phyloP scores from a whole-genome alignment of 2,888 invertebrate genomes.

The Andrena trimmerana region DNA sequence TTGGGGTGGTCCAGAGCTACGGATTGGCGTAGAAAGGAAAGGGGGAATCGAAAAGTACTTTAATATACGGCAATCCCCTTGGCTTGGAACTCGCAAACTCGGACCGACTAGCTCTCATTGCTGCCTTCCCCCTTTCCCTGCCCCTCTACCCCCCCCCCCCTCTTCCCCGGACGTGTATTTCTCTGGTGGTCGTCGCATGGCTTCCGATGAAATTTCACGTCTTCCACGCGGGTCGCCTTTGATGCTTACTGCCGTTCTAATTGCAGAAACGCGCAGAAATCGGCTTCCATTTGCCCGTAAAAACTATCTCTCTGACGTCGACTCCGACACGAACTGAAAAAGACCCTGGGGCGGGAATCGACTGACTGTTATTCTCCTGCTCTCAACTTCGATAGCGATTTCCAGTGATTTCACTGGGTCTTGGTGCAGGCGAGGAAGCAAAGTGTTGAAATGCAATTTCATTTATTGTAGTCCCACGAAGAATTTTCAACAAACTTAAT shows the following conservation, averaged over 20 bases:
- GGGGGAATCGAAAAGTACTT: conserved; percentile 81
- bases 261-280: conserved; percentile 71
- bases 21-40: conserved; percentile 66
- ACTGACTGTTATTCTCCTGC: neutral
- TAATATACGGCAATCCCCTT: conserved; percentile 83
- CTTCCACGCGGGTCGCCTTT: conserved; percentile 77
- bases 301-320: conserved; percentile 39
- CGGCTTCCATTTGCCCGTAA: conserved; percentile 63
- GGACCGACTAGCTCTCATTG: conserved; percentile 74
- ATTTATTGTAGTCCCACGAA: too few species aligned
- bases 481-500: too few species aligned
- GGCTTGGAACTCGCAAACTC: conserved; percentile 81
- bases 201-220: conserved; percentile 82
- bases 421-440: too few species aligned
- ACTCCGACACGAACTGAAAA: conserved; percentile 33
- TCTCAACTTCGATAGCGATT: neutral
- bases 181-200: conserved; percentile 72
- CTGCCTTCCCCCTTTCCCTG: conserved; percentile 48
- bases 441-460: too few species aligned
- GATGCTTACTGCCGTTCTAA: conserved; percentile 75
- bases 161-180: conserved; percentile 48
- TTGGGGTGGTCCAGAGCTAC: conserved; percentile 60
- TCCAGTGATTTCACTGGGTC: neutral
- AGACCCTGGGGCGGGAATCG: conserved; percentile 6
- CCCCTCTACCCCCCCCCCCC: conserved; percentile 18